Base-by-base conservation (phyloP, 2,113 vertebrate genomes). In the Ginglymostoma cirratum region DNA sequence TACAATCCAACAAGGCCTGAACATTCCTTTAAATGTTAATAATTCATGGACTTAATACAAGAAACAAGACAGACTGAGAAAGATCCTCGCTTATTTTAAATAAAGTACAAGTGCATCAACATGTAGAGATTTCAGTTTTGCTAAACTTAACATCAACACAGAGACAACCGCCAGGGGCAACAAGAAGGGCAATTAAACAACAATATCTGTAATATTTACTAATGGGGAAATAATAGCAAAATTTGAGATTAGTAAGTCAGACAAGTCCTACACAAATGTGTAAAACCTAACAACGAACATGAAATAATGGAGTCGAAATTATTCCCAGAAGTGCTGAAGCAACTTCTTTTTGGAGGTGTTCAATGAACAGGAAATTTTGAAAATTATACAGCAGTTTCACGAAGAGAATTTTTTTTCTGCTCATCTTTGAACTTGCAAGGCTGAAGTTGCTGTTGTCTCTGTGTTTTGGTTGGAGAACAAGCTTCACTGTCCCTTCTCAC, bases 351-450 rank as follows among this genome's bases (percentile, higher is more conserved):
- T 66, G 17, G 61, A 66, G 8, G 17, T n/a, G 38, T 93, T 38
- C 55, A 93, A 6, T 45, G 61, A 66, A 93, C 38, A 5, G 89
- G 17, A 45, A 21, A 66, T 67, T 92, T 66, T 61, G 10, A 66
- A 92, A 93, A n/a, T 66, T n/a, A 93, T 66, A 93, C 61, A 38
- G 89, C 61, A 66, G 89, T 93, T 66, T 93, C 89, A 38, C 89
- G 89, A 66, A 93, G 61, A 65, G 89, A 93, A 93, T 38, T 38
- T 66, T 66, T 93, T 21, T 66, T 66, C 89, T 93, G 89, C 66
- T 93, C 89, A n/a, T 34, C 66, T 23, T 61, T 67, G 34, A 67
- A 93, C 6, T 66, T 66, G 0, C 0, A 15, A 34, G 42, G 55
- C 17, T 93, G 61, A 19, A 34, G 61, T 66, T 93, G 61, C 34